Evolutionary conservation across 2,797 vertebrate species (phyloP), one percentile per base, ranked within the genome.

Genomic region (Danio tinwini): DNA sequence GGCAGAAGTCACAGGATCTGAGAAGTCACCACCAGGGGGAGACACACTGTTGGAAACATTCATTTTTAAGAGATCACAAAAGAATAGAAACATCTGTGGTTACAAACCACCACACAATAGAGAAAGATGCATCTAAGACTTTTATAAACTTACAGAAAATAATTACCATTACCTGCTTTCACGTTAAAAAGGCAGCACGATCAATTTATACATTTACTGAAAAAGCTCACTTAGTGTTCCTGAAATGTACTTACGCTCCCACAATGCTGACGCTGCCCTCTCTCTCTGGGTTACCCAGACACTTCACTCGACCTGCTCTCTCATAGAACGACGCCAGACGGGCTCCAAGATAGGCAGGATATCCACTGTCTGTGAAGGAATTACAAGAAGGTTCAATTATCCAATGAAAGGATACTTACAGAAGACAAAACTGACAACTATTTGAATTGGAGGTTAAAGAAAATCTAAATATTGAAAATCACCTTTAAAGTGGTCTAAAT

Each of bases 1-100:
- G 80, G 98, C 98, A 87, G 98, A 99, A 74, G 98, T 99, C 86
- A 99, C 98, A 7, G 98, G 98, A 86, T 99, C 98, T 67, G 97
- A 99, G 92, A 99, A 99, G 87, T 99, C 97, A 89, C 98, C 98
- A 91, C 98, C 97, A 92, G 98, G 98, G 58, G 98, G 98, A 50
- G 98, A 99, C 73, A 99, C 98, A 88, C 98, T 99, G 86, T 53
- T 73, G 63, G 61, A 85, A 83, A 78, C 4, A 37, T 39, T 62
- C 50, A 55, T 40, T 53, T 63, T 7, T 19, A 47, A 49, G 61
- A 14, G 6, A 42, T 49, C n/a, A 63, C 21, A 19, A 52, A 14
- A 14, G 6, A 16, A 12, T 7, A 47, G 53, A 55, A 71, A 71
- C n/a, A 21, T 44, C 7, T 71, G 4, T 7, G 8, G 52, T 42